Conservation (phyloP, 1,140 invertebrate species). For the Asbolus verrucosus region DNA sequence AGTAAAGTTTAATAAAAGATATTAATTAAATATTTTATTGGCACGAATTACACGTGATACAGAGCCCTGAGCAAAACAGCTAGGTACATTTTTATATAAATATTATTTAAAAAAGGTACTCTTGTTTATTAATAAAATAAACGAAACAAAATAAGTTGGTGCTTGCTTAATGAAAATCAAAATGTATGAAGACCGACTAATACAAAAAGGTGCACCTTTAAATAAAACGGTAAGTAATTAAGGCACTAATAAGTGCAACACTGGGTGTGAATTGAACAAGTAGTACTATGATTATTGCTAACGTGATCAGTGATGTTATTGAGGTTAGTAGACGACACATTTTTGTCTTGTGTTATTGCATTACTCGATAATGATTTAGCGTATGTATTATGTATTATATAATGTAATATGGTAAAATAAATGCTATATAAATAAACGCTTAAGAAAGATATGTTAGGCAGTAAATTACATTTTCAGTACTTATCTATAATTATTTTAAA, state of each 20-base stretch:
- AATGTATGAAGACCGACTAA: too few relatives aligned
- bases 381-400: too few relatives aligned
- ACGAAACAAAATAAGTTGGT: too few relatives aligned
- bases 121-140: constrained; percentile 24
- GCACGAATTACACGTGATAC: constrained; percentile 45
- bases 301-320: background rate
- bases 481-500: too few relatives aligned
- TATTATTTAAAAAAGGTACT: constrained; percentile 28
- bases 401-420: too few relatives aligned
- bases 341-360: constrained; percentile 19
- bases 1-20: background rate
- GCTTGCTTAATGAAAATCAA: too few relatives aligned
- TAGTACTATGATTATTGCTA: constrained; percentile 39
- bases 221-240: constrained; percentile 11
- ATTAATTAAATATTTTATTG: constrained; percentile 45
- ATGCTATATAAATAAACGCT: background rate
- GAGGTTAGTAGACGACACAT: background rate
- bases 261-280: constrained; percentile 40
- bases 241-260: constrained; percentile 45
- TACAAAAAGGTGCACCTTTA: background rate
- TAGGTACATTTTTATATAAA: constrained; percentile 35
- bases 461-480: background rate
- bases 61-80: constrained; percentile 43
- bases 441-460: background rate
- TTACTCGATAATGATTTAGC: background rate